Percentiles rank a stretch among this genome's conserved stretches.
phyloP scores from a whole-genome alignment of 2,797 vertebrate genomes.

The Rhynchonycteris naso region DNA sequence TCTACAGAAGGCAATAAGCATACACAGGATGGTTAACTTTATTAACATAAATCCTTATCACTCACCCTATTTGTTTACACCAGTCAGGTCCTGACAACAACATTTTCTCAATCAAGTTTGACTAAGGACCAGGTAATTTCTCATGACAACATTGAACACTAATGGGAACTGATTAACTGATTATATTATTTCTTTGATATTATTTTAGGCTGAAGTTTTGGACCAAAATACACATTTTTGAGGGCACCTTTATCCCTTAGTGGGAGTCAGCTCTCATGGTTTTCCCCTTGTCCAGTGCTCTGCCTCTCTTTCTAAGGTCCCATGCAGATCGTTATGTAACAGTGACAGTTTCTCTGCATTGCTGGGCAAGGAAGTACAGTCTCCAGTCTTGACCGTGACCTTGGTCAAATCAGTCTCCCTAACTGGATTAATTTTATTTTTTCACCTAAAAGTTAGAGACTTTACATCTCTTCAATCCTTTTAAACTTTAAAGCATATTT shows the following conservation, averaged over 20 bases:
- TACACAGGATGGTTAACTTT: fast-evolving
- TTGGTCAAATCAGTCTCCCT: not conserved
- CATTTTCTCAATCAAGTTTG: not conserved
- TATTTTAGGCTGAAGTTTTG: not conserved
- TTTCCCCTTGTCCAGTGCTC: not conserved
- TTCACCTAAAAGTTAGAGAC: not conserved
- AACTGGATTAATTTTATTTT: not conserved
- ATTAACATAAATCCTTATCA: not conserved
- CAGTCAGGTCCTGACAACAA: not conserved
- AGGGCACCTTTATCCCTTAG: fast-evolving
- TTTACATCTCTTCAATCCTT: not conserved
- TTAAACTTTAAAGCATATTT: not conserved
- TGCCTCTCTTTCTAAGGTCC: not conserved
- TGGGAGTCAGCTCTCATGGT: not conserved
- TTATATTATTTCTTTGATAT: not conserved
- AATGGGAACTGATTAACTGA: not conserved
- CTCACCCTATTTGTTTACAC: not conserved
- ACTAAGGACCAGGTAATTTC: not conserved
- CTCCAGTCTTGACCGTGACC: not conserved
- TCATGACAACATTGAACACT: not conserved
- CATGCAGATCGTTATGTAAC: not conserved
- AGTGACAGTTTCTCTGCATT: not conserved
- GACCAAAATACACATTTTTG: not conserved
- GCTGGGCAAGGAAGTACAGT: not conserved
- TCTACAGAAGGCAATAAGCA: not conserved